These are phyloP conservation scores for Rhopilema esculentum DNA, from an alignment of 30 jellyfish, hydroid and myxozoan species.

Conservation along the genomic window DNA sequence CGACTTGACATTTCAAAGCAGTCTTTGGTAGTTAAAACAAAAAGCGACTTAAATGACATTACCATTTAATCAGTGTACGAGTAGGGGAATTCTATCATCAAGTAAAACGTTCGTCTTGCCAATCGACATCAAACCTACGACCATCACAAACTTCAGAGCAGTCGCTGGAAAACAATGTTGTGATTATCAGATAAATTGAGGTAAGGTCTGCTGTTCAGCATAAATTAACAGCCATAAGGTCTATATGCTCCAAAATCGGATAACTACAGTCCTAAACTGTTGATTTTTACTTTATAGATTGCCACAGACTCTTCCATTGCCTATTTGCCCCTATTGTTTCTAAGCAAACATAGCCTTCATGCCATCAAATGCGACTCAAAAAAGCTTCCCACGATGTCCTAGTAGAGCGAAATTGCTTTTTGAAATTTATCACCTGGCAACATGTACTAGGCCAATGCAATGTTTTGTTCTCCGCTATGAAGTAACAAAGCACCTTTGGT, in stretches of 20 bases:
- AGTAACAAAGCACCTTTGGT: not conserved
- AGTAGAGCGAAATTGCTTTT: not conserved
- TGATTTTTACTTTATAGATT: not conserved
- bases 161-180: not conserved
- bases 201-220: not conserved
- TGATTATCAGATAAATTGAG: not conserved
- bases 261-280: too few species aligned
- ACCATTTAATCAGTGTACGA: slow-evolving; percentile 13
- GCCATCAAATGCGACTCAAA: not conserved
- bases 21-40: slow-evolving; percentile 46
- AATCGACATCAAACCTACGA: not conserved
- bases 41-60: slow-evolving; percentile 37
- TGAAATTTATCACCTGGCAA: not conserved
- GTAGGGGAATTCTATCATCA: slow-evolving; percentile 32
- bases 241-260: too few species aligned
- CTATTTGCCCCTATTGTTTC: not conserved
- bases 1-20: slow-evolving; percentile 60
- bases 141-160: not conserved
- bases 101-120: slow-evolving; percentile 1
- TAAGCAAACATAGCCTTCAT: not conserved
- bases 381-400: not conserved
- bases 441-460: not conserved
- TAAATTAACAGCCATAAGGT: not conserved
- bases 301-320: not conserved
- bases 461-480: not conserved